Evolutionary conservation across 2,888 invertebrate genomes (phyloP).

Genomic region (Bugulina stolonifera): DNA sequence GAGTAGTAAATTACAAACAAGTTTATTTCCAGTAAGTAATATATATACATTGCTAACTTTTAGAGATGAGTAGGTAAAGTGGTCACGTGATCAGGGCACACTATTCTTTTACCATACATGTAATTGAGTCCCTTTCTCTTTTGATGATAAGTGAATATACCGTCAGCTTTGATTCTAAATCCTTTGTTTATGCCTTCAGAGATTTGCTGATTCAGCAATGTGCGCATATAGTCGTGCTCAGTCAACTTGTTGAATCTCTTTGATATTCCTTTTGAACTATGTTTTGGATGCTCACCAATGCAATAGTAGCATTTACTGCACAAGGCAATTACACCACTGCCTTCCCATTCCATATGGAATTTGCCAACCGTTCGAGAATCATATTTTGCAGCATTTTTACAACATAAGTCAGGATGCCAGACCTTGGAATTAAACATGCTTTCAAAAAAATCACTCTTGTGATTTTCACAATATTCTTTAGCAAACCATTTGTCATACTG

Average conservation of each 20-base stretch:
- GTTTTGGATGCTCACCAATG: background rate
- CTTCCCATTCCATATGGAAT: slow-evolving; percentile 24
- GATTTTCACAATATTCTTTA: background rate
- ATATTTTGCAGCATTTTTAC: background rate
- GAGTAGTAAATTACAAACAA: too few relatives aligned
- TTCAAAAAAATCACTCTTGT: slow-evolving; percentile 13
- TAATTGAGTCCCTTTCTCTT: slow-evolving; percentile 19
- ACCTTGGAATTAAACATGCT: background rate
- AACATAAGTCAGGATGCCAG: slow-evolving; percentile 25
- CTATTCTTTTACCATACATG: slow-evolving; percentile 2
- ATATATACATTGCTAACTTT: too few relatives aligned
- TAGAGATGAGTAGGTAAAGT: slow-evolving; percentile 15
- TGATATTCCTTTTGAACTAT: slow-evolving; percentile 14
- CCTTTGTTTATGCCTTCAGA: slow-evolving; percentile 3
- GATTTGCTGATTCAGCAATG: background rate
- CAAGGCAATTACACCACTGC: slow-evolving; percentile 10
- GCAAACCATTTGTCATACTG: slow-evolving; percentile 18
- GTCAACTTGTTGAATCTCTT: slow-evolving; percentile 2
- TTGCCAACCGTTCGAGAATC: slow-evolving; percentile 27
- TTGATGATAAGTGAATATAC: background rate
- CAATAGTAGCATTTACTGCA: slow-evolving; percentile 22
- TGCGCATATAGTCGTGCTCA: background rate
- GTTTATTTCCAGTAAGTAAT: too few relatives aligned
- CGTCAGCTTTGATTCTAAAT: slow-evolving; percentile 8
- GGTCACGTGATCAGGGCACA: background rate